These are phyloP conservation scores for Galemys pyrenaicus DNA, from an alignment of 2,113 vertebrate genomes.

Conservation along the genomic window DNA sequence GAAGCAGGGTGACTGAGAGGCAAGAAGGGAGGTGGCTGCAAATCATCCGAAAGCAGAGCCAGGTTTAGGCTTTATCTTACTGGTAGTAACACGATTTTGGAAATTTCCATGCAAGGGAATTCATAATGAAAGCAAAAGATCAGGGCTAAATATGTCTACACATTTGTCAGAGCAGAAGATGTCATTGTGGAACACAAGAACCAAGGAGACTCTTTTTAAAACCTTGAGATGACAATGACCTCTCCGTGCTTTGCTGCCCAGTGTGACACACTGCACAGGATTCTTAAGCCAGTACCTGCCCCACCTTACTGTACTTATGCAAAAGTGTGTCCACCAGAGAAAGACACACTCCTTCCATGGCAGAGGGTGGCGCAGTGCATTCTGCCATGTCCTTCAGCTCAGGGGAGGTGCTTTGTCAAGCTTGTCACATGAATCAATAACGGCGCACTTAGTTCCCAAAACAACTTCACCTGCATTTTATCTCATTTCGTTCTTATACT, in stretches of 20 bases:
- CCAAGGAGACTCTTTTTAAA: neutral
- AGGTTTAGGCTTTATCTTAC: neutral
- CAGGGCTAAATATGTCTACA: neutral
- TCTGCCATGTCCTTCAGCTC: accelerated
- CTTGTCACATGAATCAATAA: neutral
- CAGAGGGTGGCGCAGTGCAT: neutral
- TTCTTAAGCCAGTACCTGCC: neutral
- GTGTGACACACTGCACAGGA: neutral
- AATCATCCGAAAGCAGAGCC: neutral
- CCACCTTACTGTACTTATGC: neutral
- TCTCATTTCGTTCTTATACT: neutral
- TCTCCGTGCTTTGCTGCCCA: neutral
- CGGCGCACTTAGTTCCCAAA: neutral
- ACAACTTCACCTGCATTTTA: neutral
- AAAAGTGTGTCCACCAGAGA: neutral
- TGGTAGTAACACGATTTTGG: neutral
- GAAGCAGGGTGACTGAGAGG: neutral
- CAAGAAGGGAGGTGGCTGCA: neutral
- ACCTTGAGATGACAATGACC: neutral
- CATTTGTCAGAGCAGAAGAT: neutral
- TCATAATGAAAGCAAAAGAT: neutral
- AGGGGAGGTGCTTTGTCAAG: neutral
- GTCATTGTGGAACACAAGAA: neutral
- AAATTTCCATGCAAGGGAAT: neutral
- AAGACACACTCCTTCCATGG: neutral